Percentiles rank a stretch among this genome's conserved stretches.
phyloP scores from a whole-genome alignment of 2,113 vertebrate species.

The Hippocampus barbouri region DNA sequence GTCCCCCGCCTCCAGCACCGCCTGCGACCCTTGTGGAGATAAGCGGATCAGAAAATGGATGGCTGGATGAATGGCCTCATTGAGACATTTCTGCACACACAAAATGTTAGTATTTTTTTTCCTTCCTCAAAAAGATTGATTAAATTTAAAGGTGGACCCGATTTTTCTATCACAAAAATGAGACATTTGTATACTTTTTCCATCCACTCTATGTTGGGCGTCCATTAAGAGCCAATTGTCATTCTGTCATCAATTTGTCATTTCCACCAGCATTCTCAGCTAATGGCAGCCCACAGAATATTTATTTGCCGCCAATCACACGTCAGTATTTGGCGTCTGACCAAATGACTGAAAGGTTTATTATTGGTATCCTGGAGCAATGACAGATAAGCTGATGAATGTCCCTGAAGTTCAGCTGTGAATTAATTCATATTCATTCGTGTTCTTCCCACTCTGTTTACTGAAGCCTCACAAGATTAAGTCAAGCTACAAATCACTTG shows the following conservation, averaged over 20 bases:
- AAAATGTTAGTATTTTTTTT: neutral
- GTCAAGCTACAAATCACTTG: slow-evolving; percentile 90
- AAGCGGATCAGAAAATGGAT: too few relatives aligned
- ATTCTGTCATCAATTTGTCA: neutral
- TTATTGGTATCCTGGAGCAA: neutral
- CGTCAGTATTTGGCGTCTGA: neutral
- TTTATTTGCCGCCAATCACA: neutral
- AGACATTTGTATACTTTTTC: neutral
- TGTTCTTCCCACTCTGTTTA: slow-evolving; percentile 44
- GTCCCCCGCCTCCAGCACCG: too few relatives aligned
- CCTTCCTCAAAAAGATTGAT: neutral
- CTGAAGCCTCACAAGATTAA: slow-evolving; percentile 88
- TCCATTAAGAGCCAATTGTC: neutral
- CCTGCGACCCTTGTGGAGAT: too few relatives aligned
- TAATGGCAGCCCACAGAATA: neutral
- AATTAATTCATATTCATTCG: slow-evolving; percentile 7
- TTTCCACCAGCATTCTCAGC: neutral
- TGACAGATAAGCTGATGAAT: neutral
- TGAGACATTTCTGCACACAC: neutral
- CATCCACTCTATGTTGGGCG: neutral
- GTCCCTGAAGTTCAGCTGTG: neutral
- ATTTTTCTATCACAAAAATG: neutral
- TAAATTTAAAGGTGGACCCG: neutral
- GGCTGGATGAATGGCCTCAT: too few relatives aligned
- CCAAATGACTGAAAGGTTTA: slow-evolving; percentile 3